Evolutionary conservation across 2,888 invertebrate species (phyloP).

Genomic region (Pheosia gnoma): DNA sequence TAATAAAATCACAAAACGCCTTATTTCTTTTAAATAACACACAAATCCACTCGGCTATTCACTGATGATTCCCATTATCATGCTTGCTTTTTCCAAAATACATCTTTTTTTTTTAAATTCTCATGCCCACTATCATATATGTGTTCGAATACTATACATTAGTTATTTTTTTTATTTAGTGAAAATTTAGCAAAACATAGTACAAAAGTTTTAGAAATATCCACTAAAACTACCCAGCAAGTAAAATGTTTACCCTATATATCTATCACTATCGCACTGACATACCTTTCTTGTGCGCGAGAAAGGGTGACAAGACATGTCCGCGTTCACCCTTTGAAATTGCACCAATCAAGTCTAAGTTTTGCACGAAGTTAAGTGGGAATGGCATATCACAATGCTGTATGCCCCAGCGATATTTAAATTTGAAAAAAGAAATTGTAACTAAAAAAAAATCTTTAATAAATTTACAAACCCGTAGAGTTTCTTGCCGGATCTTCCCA

Average conservation of each 20-base stretch:
- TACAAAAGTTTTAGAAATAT: slow-evolving; percentile 83
- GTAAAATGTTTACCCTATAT: slow-evolving; percentile 75
- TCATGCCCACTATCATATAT: slow-evolving; percentile 60
- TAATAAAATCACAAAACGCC: too few relatives aligned
- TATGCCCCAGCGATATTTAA: background rate
- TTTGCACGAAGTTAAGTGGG: slow-evolving; percentile 29
- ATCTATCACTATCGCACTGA: slow-evolving; percentile 79
- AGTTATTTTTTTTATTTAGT: slow-evolving; percentile 72
- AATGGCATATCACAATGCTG: slow-evolving; percentile 23
- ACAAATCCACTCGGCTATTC: slow-evolving; percentile 38
- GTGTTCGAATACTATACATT: slow-evolving; percentile 79
- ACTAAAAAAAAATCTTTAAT: too few relatives aligned
- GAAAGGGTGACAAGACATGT: slow-evolving; percentile 56
- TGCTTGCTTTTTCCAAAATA: slow-evolving; percentile 63
- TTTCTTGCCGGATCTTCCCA: too few relatives aligned
- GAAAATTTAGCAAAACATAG: slow-evolving; percentile 84
- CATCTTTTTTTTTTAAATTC: slow-evolving; percentile 38
- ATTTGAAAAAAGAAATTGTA: too few relatives aligned
- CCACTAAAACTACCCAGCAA: slow-evolving; percentile 81
- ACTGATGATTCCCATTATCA: slow-evolving; percentile 56
- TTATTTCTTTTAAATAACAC: slow-evolving; percentile 22
- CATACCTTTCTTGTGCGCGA: slow-evolving; percentile 57
- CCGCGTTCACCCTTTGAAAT: slow-evolving; percentile 49
- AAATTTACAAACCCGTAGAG: too few relatives aligned
- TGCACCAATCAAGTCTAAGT: slow-evolving; percentile 64